Percentiles rank a stretch among this genome's conserved stretches.
Conservation (phyloP, 2,888 invertebrate species). For the Caenorhabditis zanzibari region DNA sequence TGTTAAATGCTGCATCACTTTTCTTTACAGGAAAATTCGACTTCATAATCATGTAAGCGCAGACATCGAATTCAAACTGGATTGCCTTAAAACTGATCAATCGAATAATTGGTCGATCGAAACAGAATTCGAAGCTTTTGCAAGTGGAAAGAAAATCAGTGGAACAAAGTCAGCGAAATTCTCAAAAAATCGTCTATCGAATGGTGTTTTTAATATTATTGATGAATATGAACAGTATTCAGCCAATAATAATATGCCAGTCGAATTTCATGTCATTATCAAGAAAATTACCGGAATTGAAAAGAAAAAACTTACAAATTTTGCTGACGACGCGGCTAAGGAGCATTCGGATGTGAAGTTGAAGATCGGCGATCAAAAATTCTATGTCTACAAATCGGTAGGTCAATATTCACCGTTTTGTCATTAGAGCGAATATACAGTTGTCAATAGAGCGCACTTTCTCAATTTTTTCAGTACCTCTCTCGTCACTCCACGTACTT, state of each 20-base stretch:
- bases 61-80: neutral
- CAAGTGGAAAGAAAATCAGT: too few relatives aligned
- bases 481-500: neutral
- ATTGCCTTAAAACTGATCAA: neutral
- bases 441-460: too few relatives aligned
- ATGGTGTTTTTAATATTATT: neutral
- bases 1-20: too few relatives aligned
- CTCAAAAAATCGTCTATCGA: too few relatives aligned
- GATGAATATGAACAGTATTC: neutral
- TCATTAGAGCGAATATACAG: too few relatives aligned
- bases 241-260: neutral
- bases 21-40: too few relatives aligned
- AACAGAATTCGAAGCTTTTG: too few relatives aligned
- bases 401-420: too few relatives aligned
- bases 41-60: too few relatives aligned
- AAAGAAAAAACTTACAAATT: neutral
- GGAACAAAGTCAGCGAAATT: too few relatives aligned
- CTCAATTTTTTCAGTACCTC: constrained; percentile 1
- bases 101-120: too few relatives aligned
- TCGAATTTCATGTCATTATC: neutral
- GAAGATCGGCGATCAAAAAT: neutral
- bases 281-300: constrained; percentile 2
- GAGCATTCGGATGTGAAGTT: neutral
- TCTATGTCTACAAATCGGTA: neutral
- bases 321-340: neutral